Percentiles rank a stretch among this genome's conserved stretches.
These are phyloP conservation scores for Mesocricetus auratus DNA, from an alignment of 2,113 vertebrate species.

Conservation along the genomic window DNA sequence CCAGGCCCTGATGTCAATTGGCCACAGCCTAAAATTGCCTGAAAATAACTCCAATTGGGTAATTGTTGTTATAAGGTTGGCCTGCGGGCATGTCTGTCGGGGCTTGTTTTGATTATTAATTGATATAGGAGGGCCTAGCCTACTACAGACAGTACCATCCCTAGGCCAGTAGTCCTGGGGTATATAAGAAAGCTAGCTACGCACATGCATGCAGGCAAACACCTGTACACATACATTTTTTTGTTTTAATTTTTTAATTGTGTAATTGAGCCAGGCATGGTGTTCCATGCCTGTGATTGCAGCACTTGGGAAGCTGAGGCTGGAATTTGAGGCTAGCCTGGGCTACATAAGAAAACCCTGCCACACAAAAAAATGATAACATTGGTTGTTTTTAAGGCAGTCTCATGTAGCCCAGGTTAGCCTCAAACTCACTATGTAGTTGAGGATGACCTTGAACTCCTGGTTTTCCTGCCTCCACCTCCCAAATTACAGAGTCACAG, in stretches of 20 bases:
- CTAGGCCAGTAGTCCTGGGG: not conserved
- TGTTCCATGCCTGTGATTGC: not conserved
- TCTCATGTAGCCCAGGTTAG: not conserved
- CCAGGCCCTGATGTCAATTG: not conserved
- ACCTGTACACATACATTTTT: not conserved
- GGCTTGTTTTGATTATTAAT: not conserved
- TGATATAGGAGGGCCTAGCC: not conserved
- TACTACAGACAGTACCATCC: not conserved
- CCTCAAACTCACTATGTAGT: not conserved
- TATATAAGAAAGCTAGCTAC: not conserved
- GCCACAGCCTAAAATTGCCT: not conserved
- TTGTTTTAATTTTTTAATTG: not conserved
- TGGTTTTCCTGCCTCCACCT: not conserved
- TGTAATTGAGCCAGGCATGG: not conserved
- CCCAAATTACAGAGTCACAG: not conserved
- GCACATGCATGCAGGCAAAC: not conserved
- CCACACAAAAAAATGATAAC: not conserved
- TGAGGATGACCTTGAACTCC: not conserved
- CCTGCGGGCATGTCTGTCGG: not conserved
- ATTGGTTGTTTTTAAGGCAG: not conserved
- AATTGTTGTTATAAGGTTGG: not conserved
- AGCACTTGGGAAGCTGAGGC: not conserved
- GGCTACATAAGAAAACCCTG: not conserved
- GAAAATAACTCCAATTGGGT: not conserved
- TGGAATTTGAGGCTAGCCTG: not conserved